A percentile compares a stretch with the other conserved stretches of the same genome.
Conservation (phyloP, 2,113 vertebrate genomes). For the Pongo pygmaeus region DNA sequence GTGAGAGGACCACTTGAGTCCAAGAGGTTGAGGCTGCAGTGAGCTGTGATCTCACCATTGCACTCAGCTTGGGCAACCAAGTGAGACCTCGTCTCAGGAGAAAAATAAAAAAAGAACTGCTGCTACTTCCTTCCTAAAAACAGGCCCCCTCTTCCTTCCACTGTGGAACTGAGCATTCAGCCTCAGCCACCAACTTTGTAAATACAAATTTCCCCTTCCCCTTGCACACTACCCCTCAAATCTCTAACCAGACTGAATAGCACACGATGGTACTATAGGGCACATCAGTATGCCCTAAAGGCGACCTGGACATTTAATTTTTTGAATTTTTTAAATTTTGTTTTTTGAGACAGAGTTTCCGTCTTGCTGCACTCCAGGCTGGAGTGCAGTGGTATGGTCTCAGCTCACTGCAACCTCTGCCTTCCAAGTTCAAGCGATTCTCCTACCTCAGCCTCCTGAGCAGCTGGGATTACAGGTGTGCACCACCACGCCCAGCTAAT, state of each 20-base stretch:
- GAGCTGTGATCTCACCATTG: not conserved
- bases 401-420: too few relatives aligned
- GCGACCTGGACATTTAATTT: too few relatives aligned
- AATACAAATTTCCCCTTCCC: not conserved
- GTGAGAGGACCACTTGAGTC: not conserved
- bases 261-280: fast-evolving
- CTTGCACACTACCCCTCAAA: fast-evolving
- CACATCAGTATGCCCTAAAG: fast-evolving
- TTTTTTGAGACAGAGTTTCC: too few relatives aligned
- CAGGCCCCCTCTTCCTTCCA: not conserved
- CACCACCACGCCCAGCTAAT: too few relatives aligned
- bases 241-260: not conserved
- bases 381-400: too few relatives aligned
- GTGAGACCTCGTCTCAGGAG: not conserved
- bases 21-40: not conserved
- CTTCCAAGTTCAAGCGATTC: too few relatives aligned
- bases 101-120: not conserved
- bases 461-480: too few relatives aligned
- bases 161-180: not conserved
- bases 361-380: too few relatives aligned
- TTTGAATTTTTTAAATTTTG: not conserved
- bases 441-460: too few relatives aligned
- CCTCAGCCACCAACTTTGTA: not conserved
- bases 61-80: not conserved
- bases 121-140: not conserved